phyloP scores from a whole-genome alignment of 2,888 invertebrate genomes.

The Mayetiola destructor region DNA sequence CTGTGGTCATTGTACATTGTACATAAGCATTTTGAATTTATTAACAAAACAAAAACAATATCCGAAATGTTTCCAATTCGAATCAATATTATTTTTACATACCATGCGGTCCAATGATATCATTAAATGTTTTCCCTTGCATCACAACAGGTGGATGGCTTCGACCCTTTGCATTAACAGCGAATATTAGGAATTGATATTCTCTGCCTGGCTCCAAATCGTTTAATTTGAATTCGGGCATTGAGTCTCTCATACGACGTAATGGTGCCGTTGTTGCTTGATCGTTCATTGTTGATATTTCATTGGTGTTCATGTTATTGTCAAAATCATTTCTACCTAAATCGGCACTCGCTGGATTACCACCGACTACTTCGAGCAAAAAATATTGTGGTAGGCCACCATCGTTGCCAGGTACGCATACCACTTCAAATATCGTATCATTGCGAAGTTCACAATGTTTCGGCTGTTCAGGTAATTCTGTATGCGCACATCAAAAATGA shows the following conservation, averaged over 20 bases:
- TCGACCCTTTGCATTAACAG: conserved; percentile 66
- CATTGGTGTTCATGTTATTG: conserved; percentile 34
- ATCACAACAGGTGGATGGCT: conserved; percentile 60
- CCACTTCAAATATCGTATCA: conserved; percentile 49
- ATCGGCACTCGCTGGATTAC: conserved; percentile 40
- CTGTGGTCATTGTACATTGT: too few relatives aligned
- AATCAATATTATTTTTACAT: too few relatives aligned
- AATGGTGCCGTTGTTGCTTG: conserved; percentile 46
- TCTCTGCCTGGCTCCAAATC: conserved; percentile 59
- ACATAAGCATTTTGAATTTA: too few relatives aligned
- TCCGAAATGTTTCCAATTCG: too few relatives aligned
- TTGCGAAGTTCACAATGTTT: conserved; percentile 56
- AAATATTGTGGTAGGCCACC: conserved; percentile 73
- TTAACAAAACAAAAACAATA: too few relatives aligned
- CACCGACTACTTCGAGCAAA: conserved; percentile 58
- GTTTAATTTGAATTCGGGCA: conserved; percentile 56
- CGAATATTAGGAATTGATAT: conserved; percentile 67
- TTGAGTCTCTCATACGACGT: conserved; percentile 46
- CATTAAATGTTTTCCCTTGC: conserved; percentile 36
- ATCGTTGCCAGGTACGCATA: conserved; percentile 63
- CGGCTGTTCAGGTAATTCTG: conserved; percentile 65
- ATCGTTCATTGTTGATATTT: conserved; percentile 49
- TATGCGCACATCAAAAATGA: conserved; percentile 23
- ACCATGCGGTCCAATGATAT: conserved; percentile 36
- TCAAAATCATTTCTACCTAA: conserved; percentile 31